Conservation (phyloP, 2,888 invertebrate species). For the Reticulitermes lucifugus region DNA sequence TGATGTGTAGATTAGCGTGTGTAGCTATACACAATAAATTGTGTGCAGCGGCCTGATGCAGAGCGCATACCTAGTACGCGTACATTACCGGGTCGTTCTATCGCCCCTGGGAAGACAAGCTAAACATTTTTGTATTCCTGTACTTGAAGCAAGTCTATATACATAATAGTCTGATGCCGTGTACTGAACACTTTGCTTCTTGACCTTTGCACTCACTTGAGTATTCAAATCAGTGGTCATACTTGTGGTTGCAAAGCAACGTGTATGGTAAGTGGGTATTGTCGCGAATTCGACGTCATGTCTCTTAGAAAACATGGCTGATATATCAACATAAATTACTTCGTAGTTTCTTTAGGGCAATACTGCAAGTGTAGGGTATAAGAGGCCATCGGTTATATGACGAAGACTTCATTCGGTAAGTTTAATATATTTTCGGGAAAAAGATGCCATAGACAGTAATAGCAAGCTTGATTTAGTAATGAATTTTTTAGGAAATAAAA, state of each 20-base stretch:
- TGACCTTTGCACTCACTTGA: conserved; percentile 10
- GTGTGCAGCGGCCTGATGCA: not conserved
- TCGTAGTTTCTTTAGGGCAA: not conserved
- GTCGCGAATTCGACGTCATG: not conserved
- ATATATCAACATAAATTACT: not conserved
- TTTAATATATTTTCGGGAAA: too few species aligned
- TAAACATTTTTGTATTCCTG: not conserved
- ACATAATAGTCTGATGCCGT: not conserved
- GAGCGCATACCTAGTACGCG: not conserved
- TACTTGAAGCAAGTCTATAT: not conserved
- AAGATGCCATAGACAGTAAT: too few species aligned
- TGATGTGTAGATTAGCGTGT: too few species aligned
- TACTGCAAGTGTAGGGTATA: too few species aligned
- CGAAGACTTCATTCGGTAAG: too few species aligned
- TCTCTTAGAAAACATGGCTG: not conserved
- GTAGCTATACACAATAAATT: not conserved
- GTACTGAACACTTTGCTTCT: not conserved
- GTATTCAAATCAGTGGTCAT: not conserved
- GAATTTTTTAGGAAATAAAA: too few species aligned
- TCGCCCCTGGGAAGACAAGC: not conserved
- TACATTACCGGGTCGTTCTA: not conserved
- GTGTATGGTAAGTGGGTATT: not conserved
- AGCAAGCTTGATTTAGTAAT: too few species aligned
- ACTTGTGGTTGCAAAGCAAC: not conserved
- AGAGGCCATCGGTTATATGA: too few species aligned